Evolutionary conservation across 2,888 invertebrate species (phyloP).

Genomic region (Heteromurus nitidus): DNA sequence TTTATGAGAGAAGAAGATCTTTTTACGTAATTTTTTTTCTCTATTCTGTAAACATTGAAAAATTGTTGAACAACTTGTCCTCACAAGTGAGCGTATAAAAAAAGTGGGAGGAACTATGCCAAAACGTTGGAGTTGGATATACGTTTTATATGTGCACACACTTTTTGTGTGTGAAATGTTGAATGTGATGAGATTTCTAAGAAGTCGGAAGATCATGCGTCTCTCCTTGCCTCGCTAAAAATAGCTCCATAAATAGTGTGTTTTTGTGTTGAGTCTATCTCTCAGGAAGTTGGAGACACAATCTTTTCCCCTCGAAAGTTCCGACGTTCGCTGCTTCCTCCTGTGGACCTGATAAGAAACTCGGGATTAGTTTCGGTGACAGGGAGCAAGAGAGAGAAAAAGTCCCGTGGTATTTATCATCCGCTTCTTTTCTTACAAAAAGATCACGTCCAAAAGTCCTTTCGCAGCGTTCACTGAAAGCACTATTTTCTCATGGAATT

Average conservation of each 20-base stretch:
- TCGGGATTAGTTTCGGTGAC: constrained; percentile 25
- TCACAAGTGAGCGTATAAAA: too few species aligned
- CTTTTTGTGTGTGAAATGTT: too few species aligned
- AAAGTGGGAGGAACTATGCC: constrained; percentile 40
- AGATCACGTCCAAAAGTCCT: constrained; percentile 51
- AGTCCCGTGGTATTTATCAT: constrained; percentile 54
- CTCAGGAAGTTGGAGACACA: constrained; percentile 26
- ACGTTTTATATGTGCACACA: too few species aligned
- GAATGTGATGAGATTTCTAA: too few species aligned
- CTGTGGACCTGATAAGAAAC: background rate
- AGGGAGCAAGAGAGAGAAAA: constrained; percentile 33
- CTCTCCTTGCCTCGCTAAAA: constrained; percentile 18
- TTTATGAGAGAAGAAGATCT: too few species aligned
- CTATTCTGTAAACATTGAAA: too few species aligned
- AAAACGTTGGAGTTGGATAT: too few species aligned
- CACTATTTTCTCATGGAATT: too few species aligned
- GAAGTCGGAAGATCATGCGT: constrained; percentile 1
- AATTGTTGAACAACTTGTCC: too few species aligned
- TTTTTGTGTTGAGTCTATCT: background rate
- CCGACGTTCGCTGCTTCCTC: constrained; percentile 33
- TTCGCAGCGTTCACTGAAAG: too few species aligned
- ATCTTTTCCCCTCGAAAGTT: constrained; percentile 29
- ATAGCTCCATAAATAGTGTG: constrained; percentile 33
- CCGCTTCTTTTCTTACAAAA: constrained; percentile 39
- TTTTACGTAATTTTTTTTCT: too few species aligned